Evolutionary conservation across 2,113 vertebrate genomes (phyloP).

Genomic region (Paramisgurnus dabryanus): DNA sequence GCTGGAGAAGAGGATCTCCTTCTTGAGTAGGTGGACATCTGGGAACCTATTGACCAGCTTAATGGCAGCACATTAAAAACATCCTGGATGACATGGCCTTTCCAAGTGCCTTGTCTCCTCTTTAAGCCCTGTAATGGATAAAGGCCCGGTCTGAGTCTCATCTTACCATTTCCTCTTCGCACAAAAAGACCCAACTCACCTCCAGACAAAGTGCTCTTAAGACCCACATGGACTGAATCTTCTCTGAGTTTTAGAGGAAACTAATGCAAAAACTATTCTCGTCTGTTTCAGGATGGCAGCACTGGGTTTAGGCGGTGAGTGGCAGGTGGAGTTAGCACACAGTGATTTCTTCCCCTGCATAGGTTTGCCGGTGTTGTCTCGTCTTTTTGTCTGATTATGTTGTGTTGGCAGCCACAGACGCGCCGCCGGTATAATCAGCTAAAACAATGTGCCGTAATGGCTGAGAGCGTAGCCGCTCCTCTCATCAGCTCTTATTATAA

Average conservation of each 20-base stretch:
- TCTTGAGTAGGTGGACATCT: conserved; percentile 20
- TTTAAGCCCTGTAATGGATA: conserved; percentile 39
- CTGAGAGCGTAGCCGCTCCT: conserved; percentile 9
- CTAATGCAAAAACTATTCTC: conserved; percentile 5
- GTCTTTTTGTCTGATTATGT: conserved; percentile 35
- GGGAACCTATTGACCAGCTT: conserved; percentile 32
- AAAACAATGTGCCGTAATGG: conserved; percentile 31
- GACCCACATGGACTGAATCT: not conserved
- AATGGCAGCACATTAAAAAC: conserved; percentile 42
- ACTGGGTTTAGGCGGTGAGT: not conserved
- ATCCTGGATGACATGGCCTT: conserved; percentile 37
- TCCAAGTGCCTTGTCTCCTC: conserved; percentile 22
- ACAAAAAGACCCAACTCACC: conserved; percentile 13
- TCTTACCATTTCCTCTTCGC: conserved; percentile 20
- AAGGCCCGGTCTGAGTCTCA: conserved; percentile 8
- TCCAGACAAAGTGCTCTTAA: conserved; percentile 30
- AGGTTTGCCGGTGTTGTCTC: not conserved
- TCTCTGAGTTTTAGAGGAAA: not conserved
- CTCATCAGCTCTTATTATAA: conserved; percentile 29
- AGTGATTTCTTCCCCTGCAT: not conserved
- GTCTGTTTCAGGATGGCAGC: not conserved
- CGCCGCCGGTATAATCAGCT: conserved; percentile 21
- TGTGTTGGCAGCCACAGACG: conserved; percentile 24
- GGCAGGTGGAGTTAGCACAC: not conserved
- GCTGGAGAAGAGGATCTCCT: not conserved